phyloP scores from a whole-genome alignment of 1,140 invertebrate genomes.

The Daktulosphaira vitifoliae region DNA sequence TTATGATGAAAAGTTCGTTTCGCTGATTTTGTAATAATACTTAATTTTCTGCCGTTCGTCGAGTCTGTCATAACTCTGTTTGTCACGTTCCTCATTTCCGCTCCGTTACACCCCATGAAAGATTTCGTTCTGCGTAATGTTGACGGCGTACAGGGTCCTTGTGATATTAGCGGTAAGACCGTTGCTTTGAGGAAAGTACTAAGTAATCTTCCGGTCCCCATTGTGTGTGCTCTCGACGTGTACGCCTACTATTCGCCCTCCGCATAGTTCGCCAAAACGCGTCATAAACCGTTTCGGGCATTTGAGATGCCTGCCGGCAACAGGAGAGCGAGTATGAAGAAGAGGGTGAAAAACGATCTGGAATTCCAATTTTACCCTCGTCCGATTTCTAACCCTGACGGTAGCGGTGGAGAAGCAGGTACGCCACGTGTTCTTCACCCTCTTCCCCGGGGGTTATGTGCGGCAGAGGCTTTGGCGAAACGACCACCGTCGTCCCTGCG shows the following conservation, averaged over 20 bases:
- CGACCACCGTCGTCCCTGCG: background rate
- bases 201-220: constrained; percentile 28
- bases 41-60: no score
- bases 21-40: no score
- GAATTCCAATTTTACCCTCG: constrained; percentile 4
- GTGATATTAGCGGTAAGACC: background rate
- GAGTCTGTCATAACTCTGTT: no score
- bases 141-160: no score
- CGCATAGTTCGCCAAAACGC: background rate
- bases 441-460: no score
- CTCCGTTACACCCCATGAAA: no score
- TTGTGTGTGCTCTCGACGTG: background rate
- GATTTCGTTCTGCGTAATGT: no score
- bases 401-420: background rate
- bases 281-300: constrained; percentile 25
- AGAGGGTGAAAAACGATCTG: constrained; percentile 27
- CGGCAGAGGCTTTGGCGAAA: no score
- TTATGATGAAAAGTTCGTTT: no score
- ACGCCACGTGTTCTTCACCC: background rate
- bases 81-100: no score
- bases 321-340: no score
- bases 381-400: constrained; percentile 2
- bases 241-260: background rate
- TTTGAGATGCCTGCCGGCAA: no score
- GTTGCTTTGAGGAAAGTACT: background rate